Evolutionary conservation across 2,797 vertebrate species (phyloP).

Genomic region (Fistularia commersonii): DNA sequence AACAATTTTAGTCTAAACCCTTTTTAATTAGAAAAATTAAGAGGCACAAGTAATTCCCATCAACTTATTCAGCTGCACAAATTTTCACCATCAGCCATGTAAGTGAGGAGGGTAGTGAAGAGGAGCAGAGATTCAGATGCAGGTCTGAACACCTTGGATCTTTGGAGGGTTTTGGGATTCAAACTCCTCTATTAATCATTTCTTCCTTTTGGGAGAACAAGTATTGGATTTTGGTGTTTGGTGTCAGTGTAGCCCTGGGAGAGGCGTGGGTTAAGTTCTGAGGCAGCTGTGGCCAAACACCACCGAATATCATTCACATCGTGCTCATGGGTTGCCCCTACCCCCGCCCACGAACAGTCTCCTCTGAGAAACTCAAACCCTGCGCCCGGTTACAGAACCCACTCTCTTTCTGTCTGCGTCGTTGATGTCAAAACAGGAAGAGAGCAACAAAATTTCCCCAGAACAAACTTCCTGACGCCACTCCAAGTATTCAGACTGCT

Average conservation of each 20-base stretch:
- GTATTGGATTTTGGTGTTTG: too few species aligned
- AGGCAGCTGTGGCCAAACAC: constrained; percentile 15
- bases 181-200: neutral
- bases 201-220: neutral
- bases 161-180: too few species aligned
- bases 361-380: constrained; percentile 5
- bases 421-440: constrained; percentile 66
- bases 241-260: neutral
- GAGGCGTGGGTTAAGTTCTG: too few species aligned
- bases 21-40: too few species aligned
- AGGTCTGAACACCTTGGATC: too few species aligned
- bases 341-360: constrained; percentile 1
- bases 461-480: constrained; percentile 63
- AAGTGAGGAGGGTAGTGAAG: too few species aligned
- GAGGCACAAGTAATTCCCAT: too few species aligned
- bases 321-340: neutral
- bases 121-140: too few species aligned
- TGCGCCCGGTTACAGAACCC: constrained; percentile 21
- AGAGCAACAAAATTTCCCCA: constrained; percentile 53
- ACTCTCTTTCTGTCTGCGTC: constrained; percentile 28
- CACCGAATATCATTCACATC: constrained; percentile 4
- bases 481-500: constrained; percentile 47
- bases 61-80: too few species aligned
- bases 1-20: too few species aligned
- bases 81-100: too few species aligned